Percentiles rank a stretch among this genome's conserved stretches.
phyloP scores from a whole-genome alignment of 2,113 vertebrate genomes.

The Phocoena sinus region DNA sequence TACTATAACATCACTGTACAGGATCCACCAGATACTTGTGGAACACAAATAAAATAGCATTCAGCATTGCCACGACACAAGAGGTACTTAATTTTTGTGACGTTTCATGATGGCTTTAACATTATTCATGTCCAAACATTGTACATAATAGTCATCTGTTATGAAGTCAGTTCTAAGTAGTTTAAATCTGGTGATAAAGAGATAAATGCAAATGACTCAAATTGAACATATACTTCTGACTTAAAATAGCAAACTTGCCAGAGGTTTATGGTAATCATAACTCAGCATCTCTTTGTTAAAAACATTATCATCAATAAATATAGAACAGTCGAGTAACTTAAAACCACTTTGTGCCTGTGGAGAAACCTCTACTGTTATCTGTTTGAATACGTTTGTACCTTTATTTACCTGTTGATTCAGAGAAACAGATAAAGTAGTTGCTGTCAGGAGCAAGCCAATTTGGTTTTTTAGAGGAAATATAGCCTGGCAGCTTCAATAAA shows the following conservation, averaged over 20 bases:
- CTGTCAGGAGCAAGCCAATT: slow-evolving; percentile 34
- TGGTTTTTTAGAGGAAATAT: slow-evolving; percentile 42
- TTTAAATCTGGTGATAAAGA: slow-evolving; percentile 41
- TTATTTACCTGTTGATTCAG: slow-evolving; percentile 53
- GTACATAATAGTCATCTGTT: slow-evolving; percentile 31
- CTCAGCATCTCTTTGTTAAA: slow-evolving; percentile 37
- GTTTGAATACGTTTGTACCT: background rate
- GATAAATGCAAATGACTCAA: slow-evolving; percentile 49
- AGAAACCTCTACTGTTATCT: background rate
- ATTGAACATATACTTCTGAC: background rate
- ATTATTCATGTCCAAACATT: slow-evolving; percentile 13
- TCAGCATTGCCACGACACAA: background rate
- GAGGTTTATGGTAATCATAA: slow-evolving; percentile 13
- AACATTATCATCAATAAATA: background rate
- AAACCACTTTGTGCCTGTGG: background rate
- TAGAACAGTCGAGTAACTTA: slow-evolving; percentile 10
- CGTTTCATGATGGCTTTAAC: slow-evolving; percentile 38
- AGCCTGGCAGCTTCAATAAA: slow-evolving; percentile 51
- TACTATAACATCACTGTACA: background rate
- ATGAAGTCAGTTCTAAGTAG: slow-evolving; percentile 43
- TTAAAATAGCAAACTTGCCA: slow-evolving; percentile 23
- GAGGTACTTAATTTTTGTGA: slow-evolving; percentile 55
- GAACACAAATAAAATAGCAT: slow-evolving; percentile 47
- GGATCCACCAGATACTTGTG: background rate
- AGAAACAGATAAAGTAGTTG: slow-evolving; percentile 14